phyloP scores from a whole-genome alignment of 2,113 vertebrate species.

The Clarias batrachus region DNA sequence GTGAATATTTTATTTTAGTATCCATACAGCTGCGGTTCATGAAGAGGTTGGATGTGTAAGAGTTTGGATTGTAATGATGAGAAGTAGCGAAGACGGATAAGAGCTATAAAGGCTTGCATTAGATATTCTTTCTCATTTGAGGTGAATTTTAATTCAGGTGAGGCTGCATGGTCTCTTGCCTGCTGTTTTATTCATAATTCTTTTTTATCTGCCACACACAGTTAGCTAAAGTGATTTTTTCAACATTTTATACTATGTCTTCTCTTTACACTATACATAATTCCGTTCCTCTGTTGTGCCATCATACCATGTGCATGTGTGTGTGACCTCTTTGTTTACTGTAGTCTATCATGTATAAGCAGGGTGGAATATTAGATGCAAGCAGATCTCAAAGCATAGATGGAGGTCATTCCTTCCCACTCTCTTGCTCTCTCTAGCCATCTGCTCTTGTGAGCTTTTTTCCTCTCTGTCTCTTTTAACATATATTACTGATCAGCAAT shows the following conservation, averaged over 20 bases:
- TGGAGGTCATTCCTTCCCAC: conserved; percentile 33
- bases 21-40: background rate
- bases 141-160: conserved; percentile 43
- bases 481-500: conserved; percentile 34
- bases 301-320: conserved; percentile 23
- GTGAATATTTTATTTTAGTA: background rate
- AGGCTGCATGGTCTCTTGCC: conserved; percentile 10
- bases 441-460: conserved; percentile 5
- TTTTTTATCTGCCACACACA: background rate
- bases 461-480: conserved; percentile 14
- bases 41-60: background rate
- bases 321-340: conserved; percentile 23
- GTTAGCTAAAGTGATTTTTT: too few relatives aligned
- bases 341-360: conserved; percentile 33
- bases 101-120: conserved; percentile 8
- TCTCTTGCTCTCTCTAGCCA: conserved; percentile 5
- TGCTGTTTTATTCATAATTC: background rate
- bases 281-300: background rate
- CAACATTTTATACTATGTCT: background rate
- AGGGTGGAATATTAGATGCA: conserved; percentile 43
- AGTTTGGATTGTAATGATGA: conserved; percentile 2
- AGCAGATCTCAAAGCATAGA: conserved; percentile 35
- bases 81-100: background rate
- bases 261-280: background rate
- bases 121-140: conserved; percentile 25